Evolutionary conservation across 2,888 invertebrate genomes (phyloP), one percentile per base, ranked within the genome.

Genomic region (Dascillus cervinus): DNA sequence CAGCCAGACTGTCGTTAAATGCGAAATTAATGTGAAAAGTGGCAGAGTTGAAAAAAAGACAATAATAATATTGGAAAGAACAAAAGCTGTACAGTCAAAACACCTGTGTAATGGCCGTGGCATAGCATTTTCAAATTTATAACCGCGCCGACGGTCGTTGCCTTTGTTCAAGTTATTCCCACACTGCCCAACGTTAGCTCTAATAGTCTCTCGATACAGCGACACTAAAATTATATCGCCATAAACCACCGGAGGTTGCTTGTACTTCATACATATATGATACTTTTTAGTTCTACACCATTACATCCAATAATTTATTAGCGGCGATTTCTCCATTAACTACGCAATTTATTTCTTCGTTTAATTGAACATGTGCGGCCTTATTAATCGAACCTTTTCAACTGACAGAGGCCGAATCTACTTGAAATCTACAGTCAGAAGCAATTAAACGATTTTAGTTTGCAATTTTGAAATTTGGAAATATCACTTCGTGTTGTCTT

Each of bases 51-150:
- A 30, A 30, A 24, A 11, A 30, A 30, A 24, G 24, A 17, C 13
- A 29, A 5, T 4, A 21, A 11, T 13, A 22, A 21, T 25, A 30
- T 32, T 32, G 36, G 17, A 36, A 36, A 33, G 39, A 32, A 36
- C 36, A 39, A 39, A 36, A 35, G 38, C 22, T 31, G 19, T 31
- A 13, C 34, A 44, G 44, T 37, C 42, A 43, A 44, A 40, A 44
- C 42, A 43, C 44, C 42, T 43, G 40, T 39, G 36, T 35, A 36
- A 39, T 30, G 31, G 29, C 39, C 36, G 36, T 39, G 24, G 15
- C 35, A 21, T 29, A 23, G 11, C 32, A 25, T 36, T 36, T 36
- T 36, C 28, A 23, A 36, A 32, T 36, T 36, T 36, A 36, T 32
- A 36, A 25, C 36, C 35, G 21, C 30, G 26, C 36, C 17, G 27